A percentile compares a stretch with the other conserved stretches of the same genome.
Evolutionary conservation across 1,140 invertebrate species (phyloP).

Genomic region (Sinella curviseta): DNA sequence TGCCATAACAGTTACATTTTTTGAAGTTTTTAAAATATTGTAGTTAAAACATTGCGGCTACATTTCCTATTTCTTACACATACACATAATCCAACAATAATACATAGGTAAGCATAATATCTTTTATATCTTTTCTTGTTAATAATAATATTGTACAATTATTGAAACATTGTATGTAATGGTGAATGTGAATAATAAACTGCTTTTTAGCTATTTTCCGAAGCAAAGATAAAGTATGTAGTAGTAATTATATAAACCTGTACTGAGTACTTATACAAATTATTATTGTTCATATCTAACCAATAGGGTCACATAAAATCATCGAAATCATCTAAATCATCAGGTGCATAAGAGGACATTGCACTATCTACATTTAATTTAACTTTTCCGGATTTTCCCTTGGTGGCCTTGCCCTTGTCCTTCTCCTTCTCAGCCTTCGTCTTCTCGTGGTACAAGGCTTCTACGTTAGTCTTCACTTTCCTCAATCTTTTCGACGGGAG

Average conservation of each 20-base stretch:
- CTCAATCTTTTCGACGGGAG: slow-evolving; percentile 72
- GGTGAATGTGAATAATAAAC: too few species aligned
- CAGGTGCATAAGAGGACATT: slow-evolving; percentile 34
- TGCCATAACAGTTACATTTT: too few species aligned
- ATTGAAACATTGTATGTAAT: too few species aligned
- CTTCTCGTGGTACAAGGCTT: slow-evolving; percentile 78
- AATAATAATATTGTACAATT: too few species aligned
- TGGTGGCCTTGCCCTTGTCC: slow-evolving; percentile 58
- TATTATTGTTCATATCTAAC: not conserved
- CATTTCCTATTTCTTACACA: not conserved
- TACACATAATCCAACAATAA: not conserved
- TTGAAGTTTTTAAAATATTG: not conserved
- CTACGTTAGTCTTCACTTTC: slow-evolving; percentile 76
- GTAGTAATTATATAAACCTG: not conserved
- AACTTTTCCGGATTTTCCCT: slow-evolving; percentile 66
- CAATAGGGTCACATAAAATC: slow-evolving; percentile 45
- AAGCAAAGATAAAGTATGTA: too few species aligned
- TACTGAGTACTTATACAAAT: slow-evolving; percentile 12
- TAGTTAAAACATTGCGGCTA: not conserved
- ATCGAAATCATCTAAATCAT: slow-evolving; percentile 48
- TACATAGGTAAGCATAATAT: not conserved
- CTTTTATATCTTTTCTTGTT: too few species aligned
- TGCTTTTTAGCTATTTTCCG: too few species aligned
- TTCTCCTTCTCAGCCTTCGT: slow-evolving; percentile 66
- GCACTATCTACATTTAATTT: slow-evolving; percentile 69